Evolutionary conservation across 2,888 invertebrate species (phyloP).

Genomic region (Platycheirus rosarum): DNA sequence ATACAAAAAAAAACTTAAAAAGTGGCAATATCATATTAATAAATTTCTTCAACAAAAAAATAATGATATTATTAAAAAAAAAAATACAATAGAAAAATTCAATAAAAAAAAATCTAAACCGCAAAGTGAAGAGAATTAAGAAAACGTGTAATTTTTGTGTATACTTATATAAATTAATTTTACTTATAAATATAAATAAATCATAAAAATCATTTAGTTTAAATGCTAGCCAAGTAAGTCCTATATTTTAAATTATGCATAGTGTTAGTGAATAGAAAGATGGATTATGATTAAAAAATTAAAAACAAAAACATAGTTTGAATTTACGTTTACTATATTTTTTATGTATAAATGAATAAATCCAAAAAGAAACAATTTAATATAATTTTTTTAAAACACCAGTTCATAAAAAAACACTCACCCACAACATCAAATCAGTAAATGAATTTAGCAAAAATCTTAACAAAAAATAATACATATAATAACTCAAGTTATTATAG

Average conservation of each 20-base stretch:
- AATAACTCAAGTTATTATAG: conserved; percentile 55
- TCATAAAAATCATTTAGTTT: conserved; percentile 72
- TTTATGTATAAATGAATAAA: conserved; percentile 67
- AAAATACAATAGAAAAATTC: conserved; percentile 75
- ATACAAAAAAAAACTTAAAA: conserved; percentile 65
- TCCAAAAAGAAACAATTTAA: conserved; percentile 69
- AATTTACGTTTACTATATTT: conserved; percentile 66
- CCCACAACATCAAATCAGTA: conserved; percentile 64
- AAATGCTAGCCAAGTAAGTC: conserved; percentile 70
- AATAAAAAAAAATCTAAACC: conserved; percentile 44
- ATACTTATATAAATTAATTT: conserved; percentile 75
- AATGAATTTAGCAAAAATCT: conserved; percentile 60
- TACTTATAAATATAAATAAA: conserved; percentile 78
- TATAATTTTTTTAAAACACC: conserved; percentile 55
- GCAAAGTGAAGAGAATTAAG: conserved; percentile 54
- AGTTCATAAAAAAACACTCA: conserved; percentile 36
- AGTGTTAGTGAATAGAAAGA: conserved; percentile 68
- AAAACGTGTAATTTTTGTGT: conserved; percentile 77
- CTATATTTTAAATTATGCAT: conserved; percentile 73
- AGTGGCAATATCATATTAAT: conserved; percentile 72
- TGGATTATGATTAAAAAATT: conserved; percentile 44
- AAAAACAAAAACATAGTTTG: conserved; percentile 51
- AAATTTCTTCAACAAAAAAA: conserved; percentile 66
- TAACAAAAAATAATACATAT: conserved; percentile 29
- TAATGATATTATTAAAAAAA: conserved; percentile 70